Conservation (phyloP, 2,113 vertebrate genomes). For the Merops nubicus region DNA sequence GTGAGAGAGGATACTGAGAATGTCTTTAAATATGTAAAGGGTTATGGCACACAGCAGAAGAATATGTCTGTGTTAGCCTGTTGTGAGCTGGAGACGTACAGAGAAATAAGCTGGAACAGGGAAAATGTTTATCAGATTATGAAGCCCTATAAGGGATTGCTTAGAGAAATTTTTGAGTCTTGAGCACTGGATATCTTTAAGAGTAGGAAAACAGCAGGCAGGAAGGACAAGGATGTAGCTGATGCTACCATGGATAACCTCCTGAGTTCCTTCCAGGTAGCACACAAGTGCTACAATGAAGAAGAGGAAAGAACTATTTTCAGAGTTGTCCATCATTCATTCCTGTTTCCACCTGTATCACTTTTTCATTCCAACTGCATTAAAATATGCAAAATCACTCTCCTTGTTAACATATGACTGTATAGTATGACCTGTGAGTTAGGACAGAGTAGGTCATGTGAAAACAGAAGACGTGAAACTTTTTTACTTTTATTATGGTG, state of each 20-base stretch:
- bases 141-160: neutral
- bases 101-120: neutral
- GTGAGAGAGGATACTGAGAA: neutral
- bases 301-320: neutral
- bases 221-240: neutral
- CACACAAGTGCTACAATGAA: neutral
- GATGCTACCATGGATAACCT: neutral
- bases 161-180: neutral
- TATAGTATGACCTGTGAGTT: neutral
- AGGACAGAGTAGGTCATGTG: neutral
- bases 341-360: neutral
- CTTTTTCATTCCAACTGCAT: neutral
- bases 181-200: neutral
- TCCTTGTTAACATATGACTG: neutral
- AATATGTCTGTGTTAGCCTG: neutral
- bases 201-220: neutral
- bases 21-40: neutral
- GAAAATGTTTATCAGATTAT: neutral
- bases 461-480: slow-evolving; percentile 21
- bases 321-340: neutral
- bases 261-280: neutral
- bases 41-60: neutral
- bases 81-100: neutral
- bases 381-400: neutral
- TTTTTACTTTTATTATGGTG: neutral